phyloP scores from a whole-genome alignment of 1,140 invertebrate species.

The Sminthurinus signatus region DNA sequence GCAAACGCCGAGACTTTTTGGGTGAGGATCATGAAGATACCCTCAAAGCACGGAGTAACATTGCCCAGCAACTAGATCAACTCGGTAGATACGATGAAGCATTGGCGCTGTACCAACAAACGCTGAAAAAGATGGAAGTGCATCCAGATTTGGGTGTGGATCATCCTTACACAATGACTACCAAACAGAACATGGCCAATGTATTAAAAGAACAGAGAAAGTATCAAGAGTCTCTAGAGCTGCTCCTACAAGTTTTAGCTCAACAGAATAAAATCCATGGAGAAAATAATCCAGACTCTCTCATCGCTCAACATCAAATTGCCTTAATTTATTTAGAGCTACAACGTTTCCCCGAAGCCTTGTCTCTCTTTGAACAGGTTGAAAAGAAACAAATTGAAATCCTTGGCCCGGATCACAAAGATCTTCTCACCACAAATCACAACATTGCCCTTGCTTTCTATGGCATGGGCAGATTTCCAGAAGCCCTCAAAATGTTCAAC shows the following conservation, averaged over 20 bases:
- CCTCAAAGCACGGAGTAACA: conserved; percentile 24
- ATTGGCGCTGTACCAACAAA: neutral
- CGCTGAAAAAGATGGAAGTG: conserved; percentile 12
- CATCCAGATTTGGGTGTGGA: conserved; percentile 7
- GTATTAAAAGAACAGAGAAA: neutral
- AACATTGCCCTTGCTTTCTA: conserved; percentile 7
- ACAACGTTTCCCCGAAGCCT: neutral
- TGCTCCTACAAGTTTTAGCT: neutral
- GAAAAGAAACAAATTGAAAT: neutral
- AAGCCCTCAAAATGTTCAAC: conserved; percentile 20
- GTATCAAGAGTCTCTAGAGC: neutral
- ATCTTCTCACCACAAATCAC: neutral
- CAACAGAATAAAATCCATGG: neutral
- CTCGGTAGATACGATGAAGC: conserved; percentile 6
- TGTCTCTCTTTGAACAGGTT: neutral
- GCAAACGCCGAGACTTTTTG: conserved; percentile 30
- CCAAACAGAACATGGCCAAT: neutral
- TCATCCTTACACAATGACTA: neutral
- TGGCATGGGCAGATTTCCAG: conserved; percentile 18
- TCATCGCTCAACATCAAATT: neutral
- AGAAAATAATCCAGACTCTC: neutral
- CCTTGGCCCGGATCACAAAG: conserved; percentile 15
- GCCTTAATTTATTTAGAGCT: neutral
- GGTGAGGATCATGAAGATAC: conserved; percentile 40
- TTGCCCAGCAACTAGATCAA: neutral